These are phyloP conservation scores for Pampusana beccarii DNA, from an alignment of 2,113 vertebrate genomes.

Conservation along the genomic window DNA sequence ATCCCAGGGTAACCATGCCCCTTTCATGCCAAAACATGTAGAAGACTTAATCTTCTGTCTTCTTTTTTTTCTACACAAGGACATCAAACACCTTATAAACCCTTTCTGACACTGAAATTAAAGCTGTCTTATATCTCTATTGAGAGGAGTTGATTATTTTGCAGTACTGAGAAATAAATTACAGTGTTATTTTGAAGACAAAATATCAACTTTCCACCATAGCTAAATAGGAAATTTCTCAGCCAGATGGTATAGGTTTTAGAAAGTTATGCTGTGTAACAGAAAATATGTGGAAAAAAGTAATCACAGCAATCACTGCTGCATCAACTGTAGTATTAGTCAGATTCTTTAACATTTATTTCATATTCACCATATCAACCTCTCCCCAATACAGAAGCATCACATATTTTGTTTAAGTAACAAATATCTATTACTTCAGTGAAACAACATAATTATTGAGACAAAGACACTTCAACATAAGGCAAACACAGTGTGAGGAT, in stretches of 20 bases:
- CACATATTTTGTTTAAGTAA: background rate
- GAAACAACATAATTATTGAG: slow-evolving; percentile 4
- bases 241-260: background rate
- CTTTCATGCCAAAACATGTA: background rate
- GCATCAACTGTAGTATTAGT: background rate
- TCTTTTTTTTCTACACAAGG: background rate
- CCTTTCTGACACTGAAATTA: background rate
- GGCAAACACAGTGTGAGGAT: background rate
- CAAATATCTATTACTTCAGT: background rate
- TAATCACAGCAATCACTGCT: background rate
- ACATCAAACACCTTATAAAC: background rate
- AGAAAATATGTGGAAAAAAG: background rate
- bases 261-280: background rate
- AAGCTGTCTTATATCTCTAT: background rate
- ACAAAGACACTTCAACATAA: background rate
- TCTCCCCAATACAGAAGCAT: background rate
- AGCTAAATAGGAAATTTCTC: background rate
- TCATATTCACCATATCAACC: background rate
- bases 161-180: background rate
- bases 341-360: background rate
- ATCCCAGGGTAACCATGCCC: background rate
- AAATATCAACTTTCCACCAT: background rate
- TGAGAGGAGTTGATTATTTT: background rate
- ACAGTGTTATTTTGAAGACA: background rate
- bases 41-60: background rate